Percentiles rank a stretch among this genome's conserved stretches.
These are phyloP conservation scores for Capitulum mitella DNA, from an alignment of 2,888 invertebrate genomes.

Conservation along the genomic window DNA sequence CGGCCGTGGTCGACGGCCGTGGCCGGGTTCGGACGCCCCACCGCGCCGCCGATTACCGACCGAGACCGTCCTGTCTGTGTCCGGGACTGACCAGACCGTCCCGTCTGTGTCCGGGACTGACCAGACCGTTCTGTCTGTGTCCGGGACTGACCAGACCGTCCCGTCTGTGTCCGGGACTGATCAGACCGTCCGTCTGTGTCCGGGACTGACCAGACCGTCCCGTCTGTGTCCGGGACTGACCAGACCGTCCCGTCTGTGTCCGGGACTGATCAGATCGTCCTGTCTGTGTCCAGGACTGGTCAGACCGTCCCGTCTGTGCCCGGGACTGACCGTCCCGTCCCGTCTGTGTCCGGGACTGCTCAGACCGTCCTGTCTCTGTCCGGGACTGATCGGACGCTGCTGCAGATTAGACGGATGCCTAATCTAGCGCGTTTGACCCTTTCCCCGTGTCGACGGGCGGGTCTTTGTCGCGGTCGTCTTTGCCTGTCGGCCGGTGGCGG, in stretches of 20 bases:
- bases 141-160: neutral
- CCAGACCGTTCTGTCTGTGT: neutral
- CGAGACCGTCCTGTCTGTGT: neutral
- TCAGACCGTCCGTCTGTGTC: neutral
- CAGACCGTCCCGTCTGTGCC: neutral
- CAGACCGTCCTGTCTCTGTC: neutral
- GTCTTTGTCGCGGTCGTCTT: neutral
- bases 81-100: neutral
- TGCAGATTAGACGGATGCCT: neutral
- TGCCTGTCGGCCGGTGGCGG: too few species aligned
- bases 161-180: too few species aligned
- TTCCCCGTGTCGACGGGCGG: neutral
- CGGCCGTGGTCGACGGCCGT: too few species aligned
- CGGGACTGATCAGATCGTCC: neutral
- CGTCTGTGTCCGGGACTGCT: neutral
- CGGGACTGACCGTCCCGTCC: neutral
- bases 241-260: neutral
- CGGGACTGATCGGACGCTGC: neutral
- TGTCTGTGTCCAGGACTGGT: too few species aligned
- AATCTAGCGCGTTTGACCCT: neutral
- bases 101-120: neutral
- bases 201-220: neutral
- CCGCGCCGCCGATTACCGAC: neutral
- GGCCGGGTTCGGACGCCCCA: too few species aligned
- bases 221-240: too few species aligned